Evolutionary conservation across 2,888 invertebrate genomes (phyloP).

Genomic region (Thereva unica): DNA sequence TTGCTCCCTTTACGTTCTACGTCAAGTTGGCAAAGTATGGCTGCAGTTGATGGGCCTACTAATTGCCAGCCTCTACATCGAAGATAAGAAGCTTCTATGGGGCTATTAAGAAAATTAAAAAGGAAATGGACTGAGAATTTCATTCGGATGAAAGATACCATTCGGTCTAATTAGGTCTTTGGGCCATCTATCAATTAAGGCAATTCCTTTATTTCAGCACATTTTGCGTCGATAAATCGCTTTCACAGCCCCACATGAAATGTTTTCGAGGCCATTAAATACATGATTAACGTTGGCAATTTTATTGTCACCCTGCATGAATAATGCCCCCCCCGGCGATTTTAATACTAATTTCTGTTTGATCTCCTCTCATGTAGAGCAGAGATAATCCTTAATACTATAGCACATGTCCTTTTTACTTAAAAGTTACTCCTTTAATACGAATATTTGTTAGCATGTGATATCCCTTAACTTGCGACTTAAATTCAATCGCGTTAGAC

Average conservation of each 20-base stretch:
- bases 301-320: too few relatives aligned
- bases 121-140: slow-evolving; percentile 34
- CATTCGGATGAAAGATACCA: slow-evolving; percentile 20
- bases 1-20: slow-evolving; percentile 18
- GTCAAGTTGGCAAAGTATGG: background rate
- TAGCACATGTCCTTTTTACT: too few relatives aligned
- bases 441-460: background rate
- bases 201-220: background rate
- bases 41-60: slow-evolving; percentile 36
- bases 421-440: too few relatives aligned
- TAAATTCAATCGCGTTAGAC: slow-evolving; percentile 14
- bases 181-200: slow-evolving; percentile 26
- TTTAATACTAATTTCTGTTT: too few relatives aligned
- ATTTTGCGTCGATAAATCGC: too few relatives aligned
- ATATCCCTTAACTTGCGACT: slow-evolving; percentile 7
- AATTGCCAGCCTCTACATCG: slow-evolving; percentile 24
- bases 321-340: too few relatives aligned
- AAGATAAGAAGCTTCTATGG: slow-evolving; percentile 23
- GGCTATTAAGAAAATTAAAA: slow-evolving; percentile 34
- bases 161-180: slow-evolving; percentile 31
- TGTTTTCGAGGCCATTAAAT: too few relatives aligned
- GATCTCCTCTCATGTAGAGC: too few relatives aligned
- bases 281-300: too few relatives aligned
- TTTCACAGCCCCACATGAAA: too few relatives aligned
- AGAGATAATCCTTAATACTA: too few relatives aligned